These are phyloP conservation scores for Episyrphus balteatus DNA, from an alignment of 1,140 invertebrate genomes.

Conservation along the genomic window DNA sequence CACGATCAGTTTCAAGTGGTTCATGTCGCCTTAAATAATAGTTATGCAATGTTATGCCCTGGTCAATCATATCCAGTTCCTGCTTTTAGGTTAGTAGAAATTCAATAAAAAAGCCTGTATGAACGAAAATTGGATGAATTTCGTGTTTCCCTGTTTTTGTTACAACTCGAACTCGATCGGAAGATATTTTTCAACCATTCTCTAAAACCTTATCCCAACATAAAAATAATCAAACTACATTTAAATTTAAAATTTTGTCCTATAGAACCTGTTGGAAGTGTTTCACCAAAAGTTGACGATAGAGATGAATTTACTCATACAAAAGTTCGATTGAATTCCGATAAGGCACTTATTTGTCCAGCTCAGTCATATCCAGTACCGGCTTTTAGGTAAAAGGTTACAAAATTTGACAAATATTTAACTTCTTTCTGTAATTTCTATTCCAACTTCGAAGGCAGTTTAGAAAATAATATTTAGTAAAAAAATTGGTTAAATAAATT, in stretches of 20 bases:
- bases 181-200: no score
- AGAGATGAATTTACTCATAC: conserved; percentile 37
- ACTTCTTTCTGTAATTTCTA: no score
- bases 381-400: conserved; percentile 41
- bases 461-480: no score
- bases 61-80: conserved; percentile 56
- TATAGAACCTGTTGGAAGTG: conserved; percentile 52
- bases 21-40: conserved; percentile 43
- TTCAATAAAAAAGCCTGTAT: background rate
- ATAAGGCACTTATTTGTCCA: conserved; percentile 49
- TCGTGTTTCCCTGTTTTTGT: no score
- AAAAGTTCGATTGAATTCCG: conserved; percentile 27
- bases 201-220: background rate
- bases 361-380: conserved; percentile 56
- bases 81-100: conserved; percentile 46
- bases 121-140: no score
- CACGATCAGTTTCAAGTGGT: conserved; percentile 43
- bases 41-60: conserved; percentile 51
- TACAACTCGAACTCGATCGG: no score
- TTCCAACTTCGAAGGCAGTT: no score
- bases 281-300: conserved; percentile 45
- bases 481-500: conserved; percentile 9
- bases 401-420: background rate
- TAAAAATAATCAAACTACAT: background rate
- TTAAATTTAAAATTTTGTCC: background rate